Conservation (phyloP, 2,797 vertebrate genomes). For the Sandelia bainsii region DNA sequence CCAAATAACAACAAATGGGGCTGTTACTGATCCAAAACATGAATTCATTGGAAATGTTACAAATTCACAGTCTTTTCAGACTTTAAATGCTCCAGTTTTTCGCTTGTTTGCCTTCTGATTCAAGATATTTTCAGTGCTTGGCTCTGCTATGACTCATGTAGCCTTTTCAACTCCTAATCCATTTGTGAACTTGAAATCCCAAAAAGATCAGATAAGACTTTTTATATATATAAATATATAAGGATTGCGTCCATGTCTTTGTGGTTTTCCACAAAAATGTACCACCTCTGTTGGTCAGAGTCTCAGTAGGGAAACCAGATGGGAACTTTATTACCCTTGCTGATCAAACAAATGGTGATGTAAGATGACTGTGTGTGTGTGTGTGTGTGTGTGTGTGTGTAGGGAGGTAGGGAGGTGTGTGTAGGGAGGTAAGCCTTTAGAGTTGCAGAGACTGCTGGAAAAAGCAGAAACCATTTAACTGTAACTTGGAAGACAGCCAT, state of each 20-base stretch:
- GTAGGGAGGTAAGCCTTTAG: conserved; percentile 5
- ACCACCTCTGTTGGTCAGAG: conserved; percentile 50
- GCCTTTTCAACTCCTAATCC: conserved; percentile 23
- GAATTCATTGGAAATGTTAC: not conserved
- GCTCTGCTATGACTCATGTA: conserved; percentile 6
- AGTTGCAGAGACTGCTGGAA: conserved; percentile 55
- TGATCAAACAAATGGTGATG: conserved; percentile 79
- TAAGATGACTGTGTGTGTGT: conserved; percentile 46
- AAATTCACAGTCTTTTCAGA: not conserved
- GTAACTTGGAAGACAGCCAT: conserved; percentile 55
- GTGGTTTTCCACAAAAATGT: conserved; percentile 63
- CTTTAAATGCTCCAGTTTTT: conserved; percentile 4
- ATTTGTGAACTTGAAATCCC: conserved; percentile 44
- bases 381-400: no score
- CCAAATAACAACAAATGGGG: not conserved
- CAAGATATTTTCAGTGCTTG: conserved; percentile 3
- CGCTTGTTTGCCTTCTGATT: not conserved
- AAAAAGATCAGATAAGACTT: conserved; percentile 40
- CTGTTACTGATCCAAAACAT: not conserved
- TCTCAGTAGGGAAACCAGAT: conserved; percentile 65
- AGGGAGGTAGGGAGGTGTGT: no score
- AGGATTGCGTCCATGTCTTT: conserved; percentile 26
- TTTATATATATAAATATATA: not conserved
- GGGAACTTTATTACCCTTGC: conserved; percentile 76
- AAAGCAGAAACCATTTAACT: conserved; percentile 62